Evolutionary conservation across 1,140 invertebrate species (phyloP).

Genomic region (Drosophila carrolli): DNA sequence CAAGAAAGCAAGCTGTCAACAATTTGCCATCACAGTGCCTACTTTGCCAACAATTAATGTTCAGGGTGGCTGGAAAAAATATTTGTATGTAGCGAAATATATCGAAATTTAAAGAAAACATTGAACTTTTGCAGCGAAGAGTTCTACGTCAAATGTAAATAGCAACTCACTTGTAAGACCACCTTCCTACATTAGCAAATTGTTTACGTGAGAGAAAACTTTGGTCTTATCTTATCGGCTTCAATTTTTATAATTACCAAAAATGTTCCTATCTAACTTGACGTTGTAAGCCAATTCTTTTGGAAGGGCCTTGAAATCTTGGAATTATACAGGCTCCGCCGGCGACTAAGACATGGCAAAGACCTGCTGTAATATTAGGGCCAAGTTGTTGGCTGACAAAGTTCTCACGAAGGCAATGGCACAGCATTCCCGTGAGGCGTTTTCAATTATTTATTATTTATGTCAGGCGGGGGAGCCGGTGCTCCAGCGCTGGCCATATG

Average conservation of each 20-base stretch:
- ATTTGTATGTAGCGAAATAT: conserved; percentile 10
- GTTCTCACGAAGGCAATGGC: conserved; percentile 71
- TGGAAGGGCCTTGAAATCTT: background rate
- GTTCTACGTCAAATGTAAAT: conserved; percentile 12
- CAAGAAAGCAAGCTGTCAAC: conserved; percentile 66
- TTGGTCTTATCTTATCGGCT: conserved; percentile 30
- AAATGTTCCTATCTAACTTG: conserved; percentile 1
- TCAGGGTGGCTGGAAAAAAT: conserved; percentile 41
- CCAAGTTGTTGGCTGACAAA: conserved; percentile 75
- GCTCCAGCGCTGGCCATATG: conserved; percentile 58
- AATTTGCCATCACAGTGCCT: conserved; percentile 60
- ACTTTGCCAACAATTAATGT: conserved; percentile 75
- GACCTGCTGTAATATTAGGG: conserved; percentile 74
- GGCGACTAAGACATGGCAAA: conserved; percentile 47
- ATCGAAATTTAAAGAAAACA: background rate
- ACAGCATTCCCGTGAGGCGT: conserved; percentile 72
- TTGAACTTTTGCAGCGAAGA: conserved; percentile 3
- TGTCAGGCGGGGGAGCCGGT: conserved; percentile 26
- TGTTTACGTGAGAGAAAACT: conserved; percentile 12
- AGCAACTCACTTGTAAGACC: conserved; percentile 2
- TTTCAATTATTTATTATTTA: conserved; percentile 82
- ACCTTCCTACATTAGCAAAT: conserved; percentile 31
- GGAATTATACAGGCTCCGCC: background rate
- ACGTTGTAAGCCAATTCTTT: background rate
- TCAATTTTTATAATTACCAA: conserved; percentile 6